These are phyloP conservation scores for Astreopora myriophthalma DNA, from an alignment of 64 coral and sea anemone species.

Conservation along the genomic window DNA sequence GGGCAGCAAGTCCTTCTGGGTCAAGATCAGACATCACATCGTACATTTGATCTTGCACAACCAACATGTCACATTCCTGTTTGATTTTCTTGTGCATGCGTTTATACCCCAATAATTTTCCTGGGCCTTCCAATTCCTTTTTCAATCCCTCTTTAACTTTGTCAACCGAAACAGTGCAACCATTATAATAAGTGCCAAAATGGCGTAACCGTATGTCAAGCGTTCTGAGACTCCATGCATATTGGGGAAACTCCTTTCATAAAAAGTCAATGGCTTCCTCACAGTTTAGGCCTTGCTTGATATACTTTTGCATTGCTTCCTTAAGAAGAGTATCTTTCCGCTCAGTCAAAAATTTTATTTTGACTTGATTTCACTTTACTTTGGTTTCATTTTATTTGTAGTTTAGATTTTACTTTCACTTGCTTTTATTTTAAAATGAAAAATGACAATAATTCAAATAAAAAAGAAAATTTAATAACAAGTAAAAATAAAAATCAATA, in stretches of 20 bases:
- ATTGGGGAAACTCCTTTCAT: constrained; percentile 30
- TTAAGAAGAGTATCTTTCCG: constrained; percentile 38
- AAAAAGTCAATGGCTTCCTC: constrained; percentile 36
- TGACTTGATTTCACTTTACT: no score
- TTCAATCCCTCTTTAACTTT: constrained; percentile 34
- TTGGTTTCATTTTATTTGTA: no score
- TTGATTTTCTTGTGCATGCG: constrained; percentile 49
- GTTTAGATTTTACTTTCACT: no score
- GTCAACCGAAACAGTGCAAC: background rate
- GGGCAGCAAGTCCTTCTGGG: constrained; percentile 4
- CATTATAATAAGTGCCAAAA: constrained; percentile 51
- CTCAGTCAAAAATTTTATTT: no score
- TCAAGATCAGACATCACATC: constrained; percentile 17
- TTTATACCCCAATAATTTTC: constrained; percentile 41
- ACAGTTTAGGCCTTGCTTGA: constrained; percentile 27
- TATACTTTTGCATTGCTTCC: constrained; percentile 7
- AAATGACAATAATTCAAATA: no score
- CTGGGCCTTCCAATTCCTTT: constrained; percentile 49
- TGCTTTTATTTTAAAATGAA: no score
- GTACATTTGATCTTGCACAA: constrained; percentile 24
- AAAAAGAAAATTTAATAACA: no score
- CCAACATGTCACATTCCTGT: constrained; percentile 22
- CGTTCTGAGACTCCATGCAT: background rate
- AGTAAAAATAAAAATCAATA: no score
- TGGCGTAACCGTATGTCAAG: constrained; percentile 31